A percentile compares a stretch with the other conserved stretches of the same genome.
Conservation (phyloP, 2,113 vertebrate genomes). For the Dendrocopos noguchii region DNA sequence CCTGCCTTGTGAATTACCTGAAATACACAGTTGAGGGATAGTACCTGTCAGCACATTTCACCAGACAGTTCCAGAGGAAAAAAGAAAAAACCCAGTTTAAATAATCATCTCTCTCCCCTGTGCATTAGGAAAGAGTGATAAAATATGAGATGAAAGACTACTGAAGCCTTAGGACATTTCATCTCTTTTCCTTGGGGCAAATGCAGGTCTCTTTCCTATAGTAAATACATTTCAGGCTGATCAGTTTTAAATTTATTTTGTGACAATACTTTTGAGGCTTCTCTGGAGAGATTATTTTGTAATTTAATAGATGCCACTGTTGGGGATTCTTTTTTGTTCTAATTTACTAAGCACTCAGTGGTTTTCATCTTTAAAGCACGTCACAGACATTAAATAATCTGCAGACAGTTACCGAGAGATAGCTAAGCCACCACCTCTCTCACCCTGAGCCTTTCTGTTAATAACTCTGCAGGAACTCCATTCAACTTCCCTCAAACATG, state of each 20-base stretch:
- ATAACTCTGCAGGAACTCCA: not conserved
- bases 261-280: slow-evolving; percentile 45
- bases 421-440: slow-evolving; percentile 26
- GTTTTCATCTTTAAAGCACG: slow-evolving; percentile 46
- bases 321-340: slow-evolving; percentile 3
- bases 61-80: slow-evolving; percentile 29
- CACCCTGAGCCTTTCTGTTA: slow-evolving; percentile 5
- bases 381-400: slow-evolving; percentile 45
- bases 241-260: slow-evolving; percentile 57
- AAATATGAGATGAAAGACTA: slow-evolving; percentile 51
- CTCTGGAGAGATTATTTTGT: slow-evolving; percentile 42
- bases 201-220: slow-evolving; percentile 34
- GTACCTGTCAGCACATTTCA: slow-evolving; percentile 47
- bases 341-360: slow-evolving; percentile 35
- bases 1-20: slow-evolving; percentile 31
- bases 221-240: slow-evolving; percentile 49
- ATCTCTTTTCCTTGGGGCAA: slow-evolving; percentile 44
- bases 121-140: slow-evolving; percentile 1
- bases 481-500: not conserved
- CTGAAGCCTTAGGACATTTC: slow-evolving; percentile 52
- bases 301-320: slow-evolving; percentile 45
- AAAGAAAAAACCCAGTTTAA: not conserved
- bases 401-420: not conserved
- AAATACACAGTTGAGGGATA: not conserved
- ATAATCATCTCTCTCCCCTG: slow-evolving; percentile 39